Percentiles rank a stretch among this genome's conserved stretches.
These are phyloP conservation scores for Meta bourneti DNA, from an alignment of 2,888 invertebrate species.

Conservation along the genomic window DNA sequence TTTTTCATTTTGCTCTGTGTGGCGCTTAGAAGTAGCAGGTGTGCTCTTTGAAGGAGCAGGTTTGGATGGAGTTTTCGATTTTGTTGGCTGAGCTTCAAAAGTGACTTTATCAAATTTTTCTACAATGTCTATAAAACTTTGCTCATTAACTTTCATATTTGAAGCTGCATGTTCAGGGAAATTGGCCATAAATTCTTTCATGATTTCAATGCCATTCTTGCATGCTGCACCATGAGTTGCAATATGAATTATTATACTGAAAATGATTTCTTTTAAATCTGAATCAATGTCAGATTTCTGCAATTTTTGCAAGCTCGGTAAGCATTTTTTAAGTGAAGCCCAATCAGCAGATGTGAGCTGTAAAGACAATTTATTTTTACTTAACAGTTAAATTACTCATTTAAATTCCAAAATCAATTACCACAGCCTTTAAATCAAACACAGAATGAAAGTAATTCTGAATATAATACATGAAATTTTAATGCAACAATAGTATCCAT, in stretches of 20 bases:
- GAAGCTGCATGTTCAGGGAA: background rate
- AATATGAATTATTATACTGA: conserved; percentile 50
- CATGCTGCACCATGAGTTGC: conserved; percentile 68
- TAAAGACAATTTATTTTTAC: background rate
- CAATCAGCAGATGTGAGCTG: conserved; percentile 69
- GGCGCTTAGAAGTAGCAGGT: background rate
- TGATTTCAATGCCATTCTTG: conserved; percentile 21
- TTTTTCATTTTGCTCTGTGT: conserved; percentile 10
- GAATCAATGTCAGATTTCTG: conserved; percentile 37
- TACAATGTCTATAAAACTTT: background rate
- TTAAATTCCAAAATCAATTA: no score
- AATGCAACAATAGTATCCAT: no score
- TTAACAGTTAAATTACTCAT: background rate
- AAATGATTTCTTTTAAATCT: conserved; percentile 59
- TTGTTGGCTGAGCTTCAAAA: background rate
- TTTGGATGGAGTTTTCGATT: background rate
- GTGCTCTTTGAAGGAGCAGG: background rate
- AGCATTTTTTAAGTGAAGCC: conserved; percentile 49
- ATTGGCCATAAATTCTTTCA: conserved; percentile 24
- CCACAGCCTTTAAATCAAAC: no score
- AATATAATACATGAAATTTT: background rate
- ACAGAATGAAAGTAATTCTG: background rate
- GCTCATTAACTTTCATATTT: conserved; percentile 3
- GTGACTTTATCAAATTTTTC: conserved; percentile 17
- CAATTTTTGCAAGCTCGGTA: conserved; percentile 63